Evolutionary conservation across 2,888 invertebrate species (phyloP).

Genomic region (Amiota communis): DNA sequence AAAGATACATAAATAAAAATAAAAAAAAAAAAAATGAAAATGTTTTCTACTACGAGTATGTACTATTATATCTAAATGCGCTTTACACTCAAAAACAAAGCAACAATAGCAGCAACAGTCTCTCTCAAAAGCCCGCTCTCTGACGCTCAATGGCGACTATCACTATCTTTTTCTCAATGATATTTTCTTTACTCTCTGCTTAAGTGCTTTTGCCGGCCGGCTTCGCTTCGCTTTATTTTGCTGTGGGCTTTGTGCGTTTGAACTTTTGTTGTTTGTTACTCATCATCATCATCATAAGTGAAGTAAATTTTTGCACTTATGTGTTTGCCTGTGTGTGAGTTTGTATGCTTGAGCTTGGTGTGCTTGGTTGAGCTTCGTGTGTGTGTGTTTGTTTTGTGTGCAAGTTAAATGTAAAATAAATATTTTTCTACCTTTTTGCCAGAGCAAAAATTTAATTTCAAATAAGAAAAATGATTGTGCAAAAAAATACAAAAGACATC

Average conservation of each 20-base stretch:
- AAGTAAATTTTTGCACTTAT: not conserved
- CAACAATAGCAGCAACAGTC: not conserved
- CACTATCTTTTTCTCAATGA: not conserved
- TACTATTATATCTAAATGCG: too few relatives aligned
- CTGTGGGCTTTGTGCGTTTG: not conserved
- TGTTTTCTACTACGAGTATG: not conserved
- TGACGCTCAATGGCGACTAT: not conserved
- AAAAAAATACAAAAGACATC: too few relatives aligned
- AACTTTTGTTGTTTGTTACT: too few relatives aligned
- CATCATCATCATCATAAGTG: too few relatives aligned
- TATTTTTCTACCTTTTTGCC: conserved; percentile 18
- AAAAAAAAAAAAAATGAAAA: not conserved
- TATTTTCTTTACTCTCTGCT: not conserved
- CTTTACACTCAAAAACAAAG: not conserved
- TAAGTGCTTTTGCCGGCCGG: conserved; percentile 23
- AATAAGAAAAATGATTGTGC: conserved; percentile 19
- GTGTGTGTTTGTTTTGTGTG: not conserved
- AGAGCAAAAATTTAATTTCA: not conserved
- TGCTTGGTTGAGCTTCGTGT: not conserved
- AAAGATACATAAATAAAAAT: not conserved
- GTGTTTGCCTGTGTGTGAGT: conserved; percentile 28
- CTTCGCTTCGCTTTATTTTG: not conserved
- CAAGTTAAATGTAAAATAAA: conserved; percentile 6
- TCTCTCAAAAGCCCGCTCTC: not conserved
- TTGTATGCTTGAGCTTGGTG: not conserved